Base-by-base conservation (phyloP, 2,797 vertebrate genomes). In the Toxotes lorentzi region DNA sequence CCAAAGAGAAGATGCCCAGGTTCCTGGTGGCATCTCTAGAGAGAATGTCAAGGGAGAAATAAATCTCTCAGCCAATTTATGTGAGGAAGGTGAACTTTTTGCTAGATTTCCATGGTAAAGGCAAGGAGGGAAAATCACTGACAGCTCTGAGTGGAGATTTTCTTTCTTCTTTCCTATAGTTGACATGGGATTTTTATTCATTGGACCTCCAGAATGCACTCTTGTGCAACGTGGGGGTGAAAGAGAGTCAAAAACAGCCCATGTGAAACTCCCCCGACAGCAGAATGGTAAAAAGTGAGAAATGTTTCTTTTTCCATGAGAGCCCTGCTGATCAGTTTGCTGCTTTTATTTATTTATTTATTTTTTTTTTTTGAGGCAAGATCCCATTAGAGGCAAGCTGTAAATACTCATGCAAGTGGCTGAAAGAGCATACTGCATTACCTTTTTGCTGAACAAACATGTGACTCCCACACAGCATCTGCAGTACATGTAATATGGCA, bases 11-110 rank as follows among this genome's bases (percentile, higher is more conserved):
- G 86, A 89, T 90, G 86, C 88, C 86, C 85, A 89, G 87, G 88
- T 86, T 92, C 89, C 86, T 27, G 35, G 88, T 92, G 93, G 91
- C 94, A 92, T 93, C 90, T 94, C 93, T 83, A 79, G 85, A 89
- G 92, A 93, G 90, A 93, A 94, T 92, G 91, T 94, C 93, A 94
- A 70, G 82, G 83, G 86, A 88, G 89, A 92, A 93, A 92, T 93
- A 93, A 93, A 95, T 95, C 91, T 94, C 91, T 86, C 61, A 81
- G 91, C 92, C 94, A 95, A 95, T 95, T 95, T 95, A 91, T 89
- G 90, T 90, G 86, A 90, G 89, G 87, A 92, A 93, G 88, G 88
- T 93, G 93, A 93, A 95, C 89, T 92, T 93, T 94, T 86, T 91
- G 86, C 89, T 87, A 79, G 79, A 79, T 90, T 85, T 83, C 88